A percentile compares a stretch with the other conserved stretches of the same genome.
Evolutionary conservation across 2,888 invertebrate species (phyloP).

Genomic region (Cosmopolites sordidus): DNA sequence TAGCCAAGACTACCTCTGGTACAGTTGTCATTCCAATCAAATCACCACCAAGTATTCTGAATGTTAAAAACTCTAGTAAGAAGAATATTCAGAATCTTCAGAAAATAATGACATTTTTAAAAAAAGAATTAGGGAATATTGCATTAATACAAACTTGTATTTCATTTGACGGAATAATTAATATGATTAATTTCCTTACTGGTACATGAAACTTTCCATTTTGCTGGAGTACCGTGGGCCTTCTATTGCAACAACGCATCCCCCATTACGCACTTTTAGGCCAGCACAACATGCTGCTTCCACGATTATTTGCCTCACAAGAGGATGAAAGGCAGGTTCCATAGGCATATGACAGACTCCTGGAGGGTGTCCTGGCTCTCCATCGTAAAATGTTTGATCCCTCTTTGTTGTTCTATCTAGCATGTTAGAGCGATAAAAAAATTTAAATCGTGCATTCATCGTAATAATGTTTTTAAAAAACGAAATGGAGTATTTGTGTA

Average conservation of each 20-base stretch:
- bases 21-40: slow-evolving; percentile 96
- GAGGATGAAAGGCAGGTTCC: slow-evolving; percentile 81
- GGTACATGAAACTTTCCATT: slow-evolving; percentile 85
- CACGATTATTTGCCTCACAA: slow-evolving; percentile 54
- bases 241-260: slow-evolving; percentile 79
- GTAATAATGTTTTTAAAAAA: too few species aligned
- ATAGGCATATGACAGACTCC: slow-evolving; percentile 93
- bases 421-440: too few species aligned
- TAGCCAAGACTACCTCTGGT: slow-evolving; percentile 91
- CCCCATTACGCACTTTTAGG: slow-evolving; percentile 56
- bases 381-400: slow-evolving; percentile 83
- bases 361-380: slow-evolving; percentile 53
- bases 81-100: too few species aligned
- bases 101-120: too few species aligned
- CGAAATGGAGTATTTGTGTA: too few species aligned
- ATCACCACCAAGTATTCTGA: slow-evolving; percentile 72
- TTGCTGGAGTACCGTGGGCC: slow-evolving; percentile 89
- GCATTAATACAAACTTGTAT: too few species aligned
- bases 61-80: neutral
- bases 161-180: too few species aligned
- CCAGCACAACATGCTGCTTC: slow-evolving; percentile 60
- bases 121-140: too few species aligned
- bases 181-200: slow-evolving; percentile 43
- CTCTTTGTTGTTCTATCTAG: slow-evolving; percentile 57
- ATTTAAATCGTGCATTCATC: too few species aligned